A percentile compares a stretch with the other conserved stretches of the same genome.
Evolutionary conservation across 2,888 invertebrate genomes (phyloP).

Genomic region (Drosophila anomelani): DNA sequence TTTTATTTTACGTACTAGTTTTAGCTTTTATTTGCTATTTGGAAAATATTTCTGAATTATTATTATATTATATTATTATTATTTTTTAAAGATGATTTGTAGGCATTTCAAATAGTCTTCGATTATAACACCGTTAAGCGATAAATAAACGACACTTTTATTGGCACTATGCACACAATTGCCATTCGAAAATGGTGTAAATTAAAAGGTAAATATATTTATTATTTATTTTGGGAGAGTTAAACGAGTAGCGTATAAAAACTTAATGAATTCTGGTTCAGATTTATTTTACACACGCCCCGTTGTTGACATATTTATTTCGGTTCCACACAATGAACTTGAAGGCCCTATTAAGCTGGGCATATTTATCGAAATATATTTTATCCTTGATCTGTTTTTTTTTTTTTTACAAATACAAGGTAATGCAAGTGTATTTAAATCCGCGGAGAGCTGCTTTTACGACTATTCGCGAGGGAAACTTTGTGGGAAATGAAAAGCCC

Average conservation of each 20-base stretch:
- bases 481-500: conserved; percentile 32
- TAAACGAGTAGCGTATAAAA: not conserved
- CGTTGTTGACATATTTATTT: not conserved
- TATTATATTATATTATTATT: too few species aligned
- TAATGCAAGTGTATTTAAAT: not conserved
- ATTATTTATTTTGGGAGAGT: not conserved
- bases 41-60: not conserved
- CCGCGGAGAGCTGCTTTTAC: conserved; percentile 16
- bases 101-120: not conserved
- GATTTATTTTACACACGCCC: not conserved
- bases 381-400: conserved; percentile 2
- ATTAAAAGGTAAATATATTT: not conserved
- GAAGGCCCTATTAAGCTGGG: not conserved
- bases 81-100: not conserved
- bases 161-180: not conserved
- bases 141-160: not conserved
- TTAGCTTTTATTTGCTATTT: not conserved
- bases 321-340: not conserved
- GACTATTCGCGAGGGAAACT: conserved; percentile 32
- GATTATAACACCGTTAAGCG: not conserved
- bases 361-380: conserved; percentile 2
- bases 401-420: not conserved
- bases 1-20: not conserved
- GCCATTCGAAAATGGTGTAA: not conserved
- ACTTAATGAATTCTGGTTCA: not conserved